Base-by-base conservation (phyloP, 2,888 invertebrate species). In the Agapostemon virescens region DNA sequence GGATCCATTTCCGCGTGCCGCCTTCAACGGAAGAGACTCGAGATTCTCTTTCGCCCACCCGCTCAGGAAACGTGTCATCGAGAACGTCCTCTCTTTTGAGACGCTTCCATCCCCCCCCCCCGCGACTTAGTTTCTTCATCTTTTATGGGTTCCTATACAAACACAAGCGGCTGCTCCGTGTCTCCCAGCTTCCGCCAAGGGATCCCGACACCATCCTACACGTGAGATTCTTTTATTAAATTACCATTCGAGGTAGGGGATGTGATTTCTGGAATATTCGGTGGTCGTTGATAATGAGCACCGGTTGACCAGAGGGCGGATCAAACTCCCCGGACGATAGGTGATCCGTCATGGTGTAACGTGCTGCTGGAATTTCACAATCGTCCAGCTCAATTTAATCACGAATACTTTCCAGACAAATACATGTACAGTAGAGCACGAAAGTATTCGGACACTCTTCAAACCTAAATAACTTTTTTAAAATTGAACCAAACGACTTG, bases 1-100 rank as follows among this genome's bases (percentile, higher is more conserved):
- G 84, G 77, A 86, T 85, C 86, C 86, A 86, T 85, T 79, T 83
- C 84, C 77, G 79, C 68, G 77, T 75, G 77, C 77, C 75, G 81
- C 69, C 77, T 81, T 58, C 26, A 64, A 81, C 85, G 77, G 77
- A 84, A 73, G 79, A 81, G 74, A 81, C 76, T 66, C 68, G 38
- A 26, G 67, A 63, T 74, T 72, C 83, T 79, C 83, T 77, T 80
- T 79, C 33, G 30, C 84, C 71, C 61, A 74, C 78, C 52, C 79
- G 69, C 66, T 52, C 69, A 69, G 77, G 78, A 82, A 82, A 77
- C 76, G 77, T 78, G 78, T 82, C 81, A 72, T 82, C 84, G 78
- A 81, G 75, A 68, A 69, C 58, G 71, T 76, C 67, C 77, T 73
- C 77, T 71, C 77, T 81, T 79, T 38, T 74, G 77, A 81, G 70